phyloP scores from a whole-genome alignment of 2,113 vertebrate species.

The Microcebus tavaratra region DNA sequence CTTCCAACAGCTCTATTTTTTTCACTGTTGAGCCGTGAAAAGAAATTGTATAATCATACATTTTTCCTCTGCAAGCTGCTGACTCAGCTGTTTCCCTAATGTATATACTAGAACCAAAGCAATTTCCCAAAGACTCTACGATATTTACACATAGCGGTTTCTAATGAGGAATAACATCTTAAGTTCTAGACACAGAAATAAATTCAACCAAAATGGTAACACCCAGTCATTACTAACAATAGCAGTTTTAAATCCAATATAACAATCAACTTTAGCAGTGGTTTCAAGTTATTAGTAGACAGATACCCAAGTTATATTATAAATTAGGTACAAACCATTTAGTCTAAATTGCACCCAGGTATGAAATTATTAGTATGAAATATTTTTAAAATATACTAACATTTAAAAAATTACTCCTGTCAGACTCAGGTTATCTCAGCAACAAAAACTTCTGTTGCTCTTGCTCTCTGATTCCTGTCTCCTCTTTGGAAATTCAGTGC shows the following conservation, averaged over 20 bases:
- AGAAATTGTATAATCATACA: constrained; percentile 67
- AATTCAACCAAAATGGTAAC: not conserved
- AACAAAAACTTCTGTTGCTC: not conserved
- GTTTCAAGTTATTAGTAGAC: not conserved
- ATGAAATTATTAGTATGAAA: not conserved
- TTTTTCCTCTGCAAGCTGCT: constrained; percentile 50
- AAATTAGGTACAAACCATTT: not conserved
- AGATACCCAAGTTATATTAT: not conserved
- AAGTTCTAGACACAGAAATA: not conserved
- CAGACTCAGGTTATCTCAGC: not conserved
- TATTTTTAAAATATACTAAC: not conserved
- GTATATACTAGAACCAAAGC: not conserved
- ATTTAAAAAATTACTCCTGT: constrained; percentile 6
- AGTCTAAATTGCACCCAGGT: not conserved
- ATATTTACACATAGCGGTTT: not conserved
- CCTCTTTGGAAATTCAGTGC: not conserved
- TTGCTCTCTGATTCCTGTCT: not conserved
- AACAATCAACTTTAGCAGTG: not conserved
- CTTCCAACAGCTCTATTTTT: constrained; percentile 24
- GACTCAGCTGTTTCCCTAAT: constrained; percentile 12
- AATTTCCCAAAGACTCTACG: not conserved
- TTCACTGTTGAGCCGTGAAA: not conserved
- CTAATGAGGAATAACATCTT: not conserved
- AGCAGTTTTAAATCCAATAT: not conserved
- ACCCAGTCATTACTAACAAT: not conserved